Conservation (phyloP, 2,888 invertebrate species). For the Pheosia gnoma region DNA sequence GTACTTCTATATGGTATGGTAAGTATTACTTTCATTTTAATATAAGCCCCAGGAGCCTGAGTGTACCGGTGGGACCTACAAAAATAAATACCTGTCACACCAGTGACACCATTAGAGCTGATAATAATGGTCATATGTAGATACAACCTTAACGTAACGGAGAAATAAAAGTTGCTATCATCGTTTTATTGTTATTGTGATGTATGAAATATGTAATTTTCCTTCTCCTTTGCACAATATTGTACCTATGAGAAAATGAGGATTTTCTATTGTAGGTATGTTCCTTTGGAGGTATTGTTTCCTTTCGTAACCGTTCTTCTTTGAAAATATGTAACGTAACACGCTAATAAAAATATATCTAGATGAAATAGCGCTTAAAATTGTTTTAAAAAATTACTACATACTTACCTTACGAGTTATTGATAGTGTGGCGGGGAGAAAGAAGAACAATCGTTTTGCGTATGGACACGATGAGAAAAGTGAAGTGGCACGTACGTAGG, state of each 20-base stretch:
- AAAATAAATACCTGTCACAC: constrained; percentile 18
- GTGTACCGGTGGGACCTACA: constrained; percentile 5
- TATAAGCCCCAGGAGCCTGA: neutral
- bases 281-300: constrained; percentile 29
- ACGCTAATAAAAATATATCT: constrained; percentile 15
- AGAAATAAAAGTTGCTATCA: constrained; percentile 39
- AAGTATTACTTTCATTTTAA: neutral
- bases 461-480: too few species aligned
- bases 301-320: constrained; percentile 17
- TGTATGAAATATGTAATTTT: constrained; percentile 45
- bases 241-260: constrained; percentile 44
- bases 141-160: constrained; percentile 28
- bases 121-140: constrained; percentile 25
- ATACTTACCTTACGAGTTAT: too few species aligned
- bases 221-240: constrained; percentile 34
- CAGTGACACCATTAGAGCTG: constrained; percentile 27
- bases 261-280: constrained; percentile 32
- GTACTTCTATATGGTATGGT: constrained; percentile 5
- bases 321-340: constrained; percentile 8
- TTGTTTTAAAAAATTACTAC: too few species aligned
- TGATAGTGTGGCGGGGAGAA: too few species aligned
- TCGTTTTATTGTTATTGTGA: constrained; percentile 47
- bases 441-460: too few species aligned
- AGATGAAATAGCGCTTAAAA: neutral
- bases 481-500: too few species aligned